A percentile compares a stretch with the other conserved stretches of the same genome.
Conservation (phyloP, 1,140 invertebrate species). For the Sinella curviseta region DNA sequence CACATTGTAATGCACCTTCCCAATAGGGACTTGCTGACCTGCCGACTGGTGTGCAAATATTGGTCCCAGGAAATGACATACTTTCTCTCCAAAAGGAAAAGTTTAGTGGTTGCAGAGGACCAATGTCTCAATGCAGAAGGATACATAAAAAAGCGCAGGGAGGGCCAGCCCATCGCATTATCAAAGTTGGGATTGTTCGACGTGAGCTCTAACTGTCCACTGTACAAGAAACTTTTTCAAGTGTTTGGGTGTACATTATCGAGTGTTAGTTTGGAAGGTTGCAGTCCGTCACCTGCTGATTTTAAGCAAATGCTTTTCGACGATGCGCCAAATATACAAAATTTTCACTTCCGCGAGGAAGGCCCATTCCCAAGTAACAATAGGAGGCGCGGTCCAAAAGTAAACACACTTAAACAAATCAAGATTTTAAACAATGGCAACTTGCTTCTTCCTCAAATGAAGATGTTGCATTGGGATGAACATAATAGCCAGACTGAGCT, state of each 20-base stretch:
- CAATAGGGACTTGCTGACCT: conserved; percentile 16
- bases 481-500: neutral
- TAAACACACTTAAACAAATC: neutral
- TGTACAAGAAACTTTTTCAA: neutral
- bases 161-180: conserved; percentile 8
- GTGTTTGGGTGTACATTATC: conserved; percentile 24
- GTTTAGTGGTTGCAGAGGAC: conserved; percentile 27
- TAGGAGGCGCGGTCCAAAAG: neutral
- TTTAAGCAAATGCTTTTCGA: conserved; percentile 2
- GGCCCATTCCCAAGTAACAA: neutral
- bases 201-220: neutral
- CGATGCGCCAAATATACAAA: conserved; percentile 28
- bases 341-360: neutral
- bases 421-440: neutral
- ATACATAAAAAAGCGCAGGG: neutral
- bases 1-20: conserved; percentile 27
- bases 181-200: conserved; percentile 26
- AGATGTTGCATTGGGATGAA: conserved; percentile 33
- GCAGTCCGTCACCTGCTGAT: conserved; percentile 2
- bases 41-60: conserved; percentile 29
- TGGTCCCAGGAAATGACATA: conserved; percentile 29
- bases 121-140: conserved; percentile 17
- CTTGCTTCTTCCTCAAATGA: conserved; percentile 22
- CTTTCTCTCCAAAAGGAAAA: neutral
- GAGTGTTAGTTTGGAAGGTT: conserved; percentile 27